These are phyloP conservation scores for Ptychodera flava DNA, from an alignment of 35 echinoderm and acorn worm genomes.

Conservation along the genomic window DNA sequence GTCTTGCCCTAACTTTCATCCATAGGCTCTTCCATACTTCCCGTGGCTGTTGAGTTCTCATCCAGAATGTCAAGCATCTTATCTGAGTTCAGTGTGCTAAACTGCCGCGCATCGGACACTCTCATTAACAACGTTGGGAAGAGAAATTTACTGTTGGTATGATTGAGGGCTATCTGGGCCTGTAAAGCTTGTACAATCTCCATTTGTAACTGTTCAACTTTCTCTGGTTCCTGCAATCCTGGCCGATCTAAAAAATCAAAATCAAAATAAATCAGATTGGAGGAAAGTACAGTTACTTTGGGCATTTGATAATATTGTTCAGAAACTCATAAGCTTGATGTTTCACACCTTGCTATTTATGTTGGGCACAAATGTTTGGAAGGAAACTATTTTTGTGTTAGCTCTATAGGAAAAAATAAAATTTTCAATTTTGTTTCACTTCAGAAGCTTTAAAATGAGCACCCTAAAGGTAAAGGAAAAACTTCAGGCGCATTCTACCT, in stretches of 20 bases:
- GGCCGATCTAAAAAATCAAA: conserved; percentile 53
- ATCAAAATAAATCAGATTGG: not conserved
- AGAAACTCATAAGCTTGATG: not conserved
- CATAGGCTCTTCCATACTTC: not conserved
- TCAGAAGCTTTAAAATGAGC: too few species aligned
- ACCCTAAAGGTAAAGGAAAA: too few species aligned
- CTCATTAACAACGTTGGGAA: conserved; percentile 88
- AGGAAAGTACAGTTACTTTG: not conserved
- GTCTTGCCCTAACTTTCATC: not conserved
- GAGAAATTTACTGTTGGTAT: conserved; percentile 66
- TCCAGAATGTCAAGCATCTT: conserved; percentile 56
- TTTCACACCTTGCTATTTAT: too few species aligned
- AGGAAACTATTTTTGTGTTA: too few species aligned
- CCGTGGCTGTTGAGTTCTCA: not conserved
- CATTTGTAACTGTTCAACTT: conserved; percentile 67
- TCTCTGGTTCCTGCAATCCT: conserved; percentile 49
- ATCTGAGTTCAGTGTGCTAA: conserved; percentile 93
- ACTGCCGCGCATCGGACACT: conserved; percentile 83
- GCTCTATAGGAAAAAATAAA: too few species aligned
- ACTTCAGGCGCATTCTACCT: too few species aligned
- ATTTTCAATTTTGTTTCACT: too few species aligned
- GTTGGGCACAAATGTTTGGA: too few species aligned
- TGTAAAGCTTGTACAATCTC: conserved; percentile 85
- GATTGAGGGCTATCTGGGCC: conserved; percentile 73
- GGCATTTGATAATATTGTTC: not conserved